Evolutionary conservation across 2,797 vertebrate genomes (phyloP).

Genomic region (Glyptemys insculpta): DNA sequence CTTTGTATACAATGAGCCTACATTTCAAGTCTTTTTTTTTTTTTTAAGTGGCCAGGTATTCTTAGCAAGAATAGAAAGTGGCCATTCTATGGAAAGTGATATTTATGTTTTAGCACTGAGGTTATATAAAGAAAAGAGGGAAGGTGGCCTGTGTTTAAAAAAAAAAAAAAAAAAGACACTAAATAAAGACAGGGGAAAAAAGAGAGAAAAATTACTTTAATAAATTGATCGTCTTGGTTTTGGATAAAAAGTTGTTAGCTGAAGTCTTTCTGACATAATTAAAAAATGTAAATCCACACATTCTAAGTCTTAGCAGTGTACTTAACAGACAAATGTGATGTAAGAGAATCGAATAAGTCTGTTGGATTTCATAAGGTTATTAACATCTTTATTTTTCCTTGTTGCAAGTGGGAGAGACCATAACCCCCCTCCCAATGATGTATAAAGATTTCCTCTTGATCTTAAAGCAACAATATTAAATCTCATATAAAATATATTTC

Average conservation of each 20-base stretch:
- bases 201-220: background rate
- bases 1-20: background rate
- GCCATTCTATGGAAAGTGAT: background rate
- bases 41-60: background rate
- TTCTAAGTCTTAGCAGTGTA: background rate
- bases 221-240: background rate
- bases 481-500: slow-evolving; percentile 42
- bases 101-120: background rate
- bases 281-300: background rate
- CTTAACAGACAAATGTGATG: background rate
- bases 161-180: background rate
- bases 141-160: background rate
- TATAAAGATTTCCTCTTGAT: background rate
- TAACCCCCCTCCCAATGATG: background rate
- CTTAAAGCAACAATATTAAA: slow-evolving; percentile 8
- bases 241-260: background rate
- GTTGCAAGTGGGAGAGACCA: background rate
- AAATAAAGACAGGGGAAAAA: background rate
- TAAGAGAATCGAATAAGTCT: background rate
- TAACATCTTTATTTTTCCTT: background rate
- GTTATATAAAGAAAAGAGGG: background rate
- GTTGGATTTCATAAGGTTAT: background rate
- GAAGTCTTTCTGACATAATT: background rate
- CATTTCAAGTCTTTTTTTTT: background rate
- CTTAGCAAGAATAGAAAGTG: background rate